A percentile compares a stretch with the other conserved stretches of the same genome.
These are phyloP conservation scores for Tympanoctomys barrerae DNA, from an alignment of 2,797 vertebrate species.

Conservation along the genomic window DNA sequence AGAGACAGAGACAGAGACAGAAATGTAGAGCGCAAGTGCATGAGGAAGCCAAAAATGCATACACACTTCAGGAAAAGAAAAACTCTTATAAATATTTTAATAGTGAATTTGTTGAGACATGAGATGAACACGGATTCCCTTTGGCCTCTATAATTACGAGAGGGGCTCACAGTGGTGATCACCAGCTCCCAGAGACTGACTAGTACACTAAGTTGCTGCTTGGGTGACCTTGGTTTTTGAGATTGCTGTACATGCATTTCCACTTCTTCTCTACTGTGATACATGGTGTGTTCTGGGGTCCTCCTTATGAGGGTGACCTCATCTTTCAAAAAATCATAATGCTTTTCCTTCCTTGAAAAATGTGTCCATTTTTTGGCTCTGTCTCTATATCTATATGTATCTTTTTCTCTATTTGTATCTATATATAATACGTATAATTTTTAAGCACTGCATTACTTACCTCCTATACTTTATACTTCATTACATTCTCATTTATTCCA, in stretches of 20 bases:
- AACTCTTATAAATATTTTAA: background rate
- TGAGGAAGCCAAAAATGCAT: background rate
- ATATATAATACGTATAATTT: background rate
- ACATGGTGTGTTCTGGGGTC: background rate
- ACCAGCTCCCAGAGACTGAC: background rate
- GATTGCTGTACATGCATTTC: background rate
- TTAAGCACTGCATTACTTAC: background rate
- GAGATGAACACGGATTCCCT: background rate
- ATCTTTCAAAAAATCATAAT: background rate
- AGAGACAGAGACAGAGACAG: background rate
- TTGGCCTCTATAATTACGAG: background rate
- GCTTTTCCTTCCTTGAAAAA: background rate
- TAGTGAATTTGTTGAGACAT: background rate
- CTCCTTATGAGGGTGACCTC: background rate
- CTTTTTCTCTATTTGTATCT: background rate
- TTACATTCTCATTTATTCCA: slow-evolving; percentile 41
- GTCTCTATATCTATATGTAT: background rate
- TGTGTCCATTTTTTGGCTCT: background rate
- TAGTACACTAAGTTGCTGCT: background rate
- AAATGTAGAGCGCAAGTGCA: background rate
- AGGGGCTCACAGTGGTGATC: background rate
- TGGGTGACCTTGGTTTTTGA: background rate
- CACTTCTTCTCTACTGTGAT: background rate
- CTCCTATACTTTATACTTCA: background rate
- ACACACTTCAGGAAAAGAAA: background rate